These are phyloP conservation scores for Nasonia oneida DNA, from an alignment of 2,888 invertebrate species.

Conservation along the genomic window DNA sequence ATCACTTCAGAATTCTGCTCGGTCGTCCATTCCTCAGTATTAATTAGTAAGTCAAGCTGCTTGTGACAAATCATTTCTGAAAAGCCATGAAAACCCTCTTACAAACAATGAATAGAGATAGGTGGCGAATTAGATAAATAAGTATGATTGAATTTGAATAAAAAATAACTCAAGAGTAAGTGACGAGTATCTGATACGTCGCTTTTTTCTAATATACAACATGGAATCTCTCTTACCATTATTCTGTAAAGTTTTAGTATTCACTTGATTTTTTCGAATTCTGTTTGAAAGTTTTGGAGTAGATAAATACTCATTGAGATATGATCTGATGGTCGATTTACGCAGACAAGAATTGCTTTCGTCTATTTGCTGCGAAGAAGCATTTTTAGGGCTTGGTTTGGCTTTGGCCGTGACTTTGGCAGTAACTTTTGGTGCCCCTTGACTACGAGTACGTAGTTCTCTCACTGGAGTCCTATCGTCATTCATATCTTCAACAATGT, in stretches of 20 bases:
- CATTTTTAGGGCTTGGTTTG: not conserved
- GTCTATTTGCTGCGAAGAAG: not conserved
- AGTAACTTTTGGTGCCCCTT: not conserved
- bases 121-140: too few relatives aligned
- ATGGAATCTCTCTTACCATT: not conserved
- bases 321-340: constrained; percentile 28
- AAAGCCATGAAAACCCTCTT: constrained; percentile 3
- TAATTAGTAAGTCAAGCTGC: constrained; percentile 67
- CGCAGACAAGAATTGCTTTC: constrained; percentile 39
- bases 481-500: not conserved
- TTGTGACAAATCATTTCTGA: constrained; percentile 67
- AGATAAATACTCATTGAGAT: constrained; percentile 35
- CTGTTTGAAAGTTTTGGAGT: not conserved
- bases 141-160: too few relatives aligned
- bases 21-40: constrained; percentile 68
- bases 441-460: constrained; percentile 43
- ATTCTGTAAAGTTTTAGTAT: not conserved
- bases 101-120: too few relatives aligned
- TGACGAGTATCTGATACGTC: too few relatives aligned
- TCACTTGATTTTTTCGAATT: not conserved
- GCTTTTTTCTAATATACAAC: not conserved
- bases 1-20: constrained; percentile 66
- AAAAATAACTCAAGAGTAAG: too few relatives aligned
- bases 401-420: not conserved
- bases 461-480: constrained; percentile 24